These are phyloP conservation scores for Xenopus laevis DNA, from an alignment of 2,113 vertebrate genomes.

Conservation along the genomic window DNA sequence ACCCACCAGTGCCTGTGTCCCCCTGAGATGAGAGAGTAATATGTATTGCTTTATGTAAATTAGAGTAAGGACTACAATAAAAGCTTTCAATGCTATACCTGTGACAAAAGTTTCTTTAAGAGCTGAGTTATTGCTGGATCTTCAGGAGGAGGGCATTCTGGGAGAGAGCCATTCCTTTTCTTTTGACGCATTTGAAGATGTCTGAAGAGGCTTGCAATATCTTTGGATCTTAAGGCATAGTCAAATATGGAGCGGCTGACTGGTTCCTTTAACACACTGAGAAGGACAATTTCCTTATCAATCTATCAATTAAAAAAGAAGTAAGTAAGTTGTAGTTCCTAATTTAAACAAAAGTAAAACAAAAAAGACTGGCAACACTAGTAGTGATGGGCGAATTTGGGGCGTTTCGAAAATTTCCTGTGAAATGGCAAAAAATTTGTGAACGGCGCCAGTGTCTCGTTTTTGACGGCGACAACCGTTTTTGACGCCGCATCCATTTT, in stretches of 20 bases:
- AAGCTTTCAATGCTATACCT: slow-evolving; percentile 62
- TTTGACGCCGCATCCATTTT: no score
- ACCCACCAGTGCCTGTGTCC: no score
- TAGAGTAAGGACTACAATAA: no score
- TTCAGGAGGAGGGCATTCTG: slow-evolving; percentile 83
- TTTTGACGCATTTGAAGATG: slow-evolving; percentile 90
- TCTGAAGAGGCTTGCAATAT: slow-evolving; percentile 87
- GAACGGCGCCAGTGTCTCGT: no score
- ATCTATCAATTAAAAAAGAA: slow-evolving; percentile 70
- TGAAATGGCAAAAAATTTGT: no score
- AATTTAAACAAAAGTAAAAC: not conserved
- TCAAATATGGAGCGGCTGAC: slow-evolving; percentile 95
- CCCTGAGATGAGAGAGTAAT: no score
- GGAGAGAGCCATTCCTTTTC: slow-evolving; percentile 78
- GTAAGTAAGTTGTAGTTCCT: no score
- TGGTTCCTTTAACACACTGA: slow-evolving; percentile 93
- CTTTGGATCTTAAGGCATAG: slow-evolving; percentile 90
- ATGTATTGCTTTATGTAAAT: no score
- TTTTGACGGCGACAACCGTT: no score
- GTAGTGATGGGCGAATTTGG: no score
- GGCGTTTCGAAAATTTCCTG: no score
- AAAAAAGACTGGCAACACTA: not conserved
- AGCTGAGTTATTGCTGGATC: slow-evolving; percentile 91
- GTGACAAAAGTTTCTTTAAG: slow-evolving; percentile 92
- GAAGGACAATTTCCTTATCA: slow-evolving; percentile 91